Evolutionary conservation across 53 echinoderm and acorn worm genomes (phyloP).

Genomic region (Paracentrotus lividus): DNA sequence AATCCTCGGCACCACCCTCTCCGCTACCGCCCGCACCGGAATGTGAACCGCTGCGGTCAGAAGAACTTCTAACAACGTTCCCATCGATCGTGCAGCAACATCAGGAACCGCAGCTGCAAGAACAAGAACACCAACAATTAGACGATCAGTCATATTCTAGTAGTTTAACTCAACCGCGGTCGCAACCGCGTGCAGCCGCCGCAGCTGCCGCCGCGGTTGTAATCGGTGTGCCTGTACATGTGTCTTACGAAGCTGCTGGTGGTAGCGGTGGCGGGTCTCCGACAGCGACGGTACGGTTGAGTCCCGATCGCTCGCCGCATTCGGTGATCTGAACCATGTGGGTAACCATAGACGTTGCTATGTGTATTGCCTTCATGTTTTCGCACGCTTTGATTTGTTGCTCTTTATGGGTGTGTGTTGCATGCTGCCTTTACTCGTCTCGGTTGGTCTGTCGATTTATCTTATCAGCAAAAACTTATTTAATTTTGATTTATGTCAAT

Average conservation of each 20-base stretch:
- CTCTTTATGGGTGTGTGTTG: not conserved
- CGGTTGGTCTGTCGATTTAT: not conserved
- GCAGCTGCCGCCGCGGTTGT: conserved; percentile 51
- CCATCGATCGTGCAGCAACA: not conserved
- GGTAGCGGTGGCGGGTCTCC: conserved; percentile 10
- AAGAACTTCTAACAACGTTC: not conserved
- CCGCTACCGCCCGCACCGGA: conserved; percentile 39
- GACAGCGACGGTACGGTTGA: conserved; percentile 22
- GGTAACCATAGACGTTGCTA: not conserved
- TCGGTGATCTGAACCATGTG: conserved; percentile 59
- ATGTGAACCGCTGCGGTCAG: conserved; percentile 50
- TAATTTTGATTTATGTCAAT: not conserved
- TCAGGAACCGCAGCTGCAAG: not conserved
- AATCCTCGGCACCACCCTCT: conserved; percentile 31
- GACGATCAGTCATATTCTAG: not conserved
- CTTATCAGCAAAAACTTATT: not conserved
- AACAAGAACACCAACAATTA: not conserved
- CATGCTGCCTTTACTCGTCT: not conserved
- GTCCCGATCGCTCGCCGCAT: conserved; percentile 1
- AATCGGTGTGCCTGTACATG: conserved; percentile 64
- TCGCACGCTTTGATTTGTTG: not conserved
- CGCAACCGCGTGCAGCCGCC: conserved; percentile 1
- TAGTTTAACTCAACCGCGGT: not conserved
- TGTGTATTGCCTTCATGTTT: not conserved
- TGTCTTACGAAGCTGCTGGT: conserved; percentile 62